Base-by-base conservation (phyloP, 2,888 invertebrate genomes). In the Thymelicus acteon region DNA sequence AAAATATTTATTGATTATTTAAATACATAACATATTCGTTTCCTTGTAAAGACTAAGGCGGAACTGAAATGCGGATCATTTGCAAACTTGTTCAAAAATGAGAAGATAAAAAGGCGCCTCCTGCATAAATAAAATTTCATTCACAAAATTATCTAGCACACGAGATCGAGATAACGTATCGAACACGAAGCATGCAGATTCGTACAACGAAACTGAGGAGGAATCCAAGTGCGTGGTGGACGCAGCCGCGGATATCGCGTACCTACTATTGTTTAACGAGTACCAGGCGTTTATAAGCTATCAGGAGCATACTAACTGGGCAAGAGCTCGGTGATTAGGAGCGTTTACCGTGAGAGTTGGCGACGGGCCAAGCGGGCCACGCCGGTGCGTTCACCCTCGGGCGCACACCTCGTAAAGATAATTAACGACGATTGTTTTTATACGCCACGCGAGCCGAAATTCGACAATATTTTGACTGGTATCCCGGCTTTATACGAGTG, bases 341-440 rank as follows among this genome's bases (percentile, higher is more conserved):
- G 85, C 89, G 88, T 89, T 86, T 85, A 87, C 87, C 90, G 92
- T 91, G 91, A 88, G 91, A 90, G 86, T 85, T 93, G 93, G 93
- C 92, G 78, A 69, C 77, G 84, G 73, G 91, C 93, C 93, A 93
- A 92, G 82, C 92, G 85, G 92, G 93, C 85, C 93, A 92, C 81
- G 79, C 76, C 83, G 85, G 92, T 89, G 86, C 93, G 89, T 93
- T 93, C 91, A 93, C 91, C 92, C 85, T 81, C 75, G 85, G 77
- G 81, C 80, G 77, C 80, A 79, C 81, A 77, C 78, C 73, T 77
- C 79, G 83, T 83, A 82, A 82, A 86, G 82, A 86, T 87, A 84
- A 88, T 86, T 85, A 83, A 81, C 79, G 64, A 75, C 84, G 80
- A 86, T 85, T 89, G 88, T 90, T 89, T 89, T 90, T 87, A 86